phyloP scores from a whole-genome alignment of 92 coral and sea anemone genomes.

The Blastomussa wellsi region DNA sequence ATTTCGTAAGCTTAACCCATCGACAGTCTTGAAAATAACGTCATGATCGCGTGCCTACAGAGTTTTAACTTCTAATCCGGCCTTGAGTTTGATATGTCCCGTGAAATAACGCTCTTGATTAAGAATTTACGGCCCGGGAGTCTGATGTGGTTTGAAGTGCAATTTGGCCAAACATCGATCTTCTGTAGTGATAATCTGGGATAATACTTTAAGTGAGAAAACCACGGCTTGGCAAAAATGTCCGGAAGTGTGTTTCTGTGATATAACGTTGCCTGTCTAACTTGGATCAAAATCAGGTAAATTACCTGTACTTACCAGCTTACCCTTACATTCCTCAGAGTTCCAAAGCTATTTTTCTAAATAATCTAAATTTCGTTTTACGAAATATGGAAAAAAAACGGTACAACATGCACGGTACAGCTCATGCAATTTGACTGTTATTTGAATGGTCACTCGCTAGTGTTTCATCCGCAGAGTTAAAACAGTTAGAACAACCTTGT shows the following conservation, averaged over 20 bases:
- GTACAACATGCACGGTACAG: too few relatives aligned
- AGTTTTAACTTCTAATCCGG: constrained; percentile 12
- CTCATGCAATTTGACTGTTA: neutral
- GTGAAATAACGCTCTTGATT: neutral
- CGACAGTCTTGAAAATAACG: constrained; percentile 9
- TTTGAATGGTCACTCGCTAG: neutral
- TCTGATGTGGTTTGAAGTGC: neutral
- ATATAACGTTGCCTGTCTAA: neutral
- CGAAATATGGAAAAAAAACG: neutral
- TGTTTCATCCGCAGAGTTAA: neutral
- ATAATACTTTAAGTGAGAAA: constrained; percentile 8
- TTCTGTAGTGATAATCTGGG: neutral
- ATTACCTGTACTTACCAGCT: neutral
- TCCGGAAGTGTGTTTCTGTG: constrained; percentile 14
- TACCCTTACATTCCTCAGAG: neutral
- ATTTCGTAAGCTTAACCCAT: neutral
- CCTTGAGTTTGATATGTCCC: constrained; percentile 3
- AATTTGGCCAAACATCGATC: constrained; percentile 7
- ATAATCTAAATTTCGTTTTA: neutral
- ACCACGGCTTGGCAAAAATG: neutral
- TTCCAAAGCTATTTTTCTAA: neutral
- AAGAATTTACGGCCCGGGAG: constrained; percentile 26
- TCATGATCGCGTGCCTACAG: constrained; percentile 10
- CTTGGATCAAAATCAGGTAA: neutral
- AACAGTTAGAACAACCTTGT: neutral